Evolutionary conservation across 64 coral and sea anemone species (phyloP).

Genomic region (Dendronephthya gigantea): DNA sequence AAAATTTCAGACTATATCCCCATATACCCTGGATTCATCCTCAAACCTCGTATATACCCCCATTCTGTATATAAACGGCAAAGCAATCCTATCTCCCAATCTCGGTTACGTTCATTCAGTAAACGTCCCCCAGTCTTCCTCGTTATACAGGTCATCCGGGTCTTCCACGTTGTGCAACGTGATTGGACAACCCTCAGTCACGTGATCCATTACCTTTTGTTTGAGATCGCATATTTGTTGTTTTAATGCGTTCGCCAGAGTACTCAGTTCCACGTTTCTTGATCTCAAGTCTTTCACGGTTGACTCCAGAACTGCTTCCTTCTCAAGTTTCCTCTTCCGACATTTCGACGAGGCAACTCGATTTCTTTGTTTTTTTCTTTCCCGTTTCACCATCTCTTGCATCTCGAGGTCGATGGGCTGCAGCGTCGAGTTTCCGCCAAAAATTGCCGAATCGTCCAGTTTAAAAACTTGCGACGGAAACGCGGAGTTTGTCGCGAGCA

Average conservation of each 20-base stretch:
- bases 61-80: no score
- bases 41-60: no score
- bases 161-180: conserved; percentile 44
- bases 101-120: background rate
- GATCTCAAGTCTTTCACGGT: conserved; percentile 83
- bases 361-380: conserved; percentile 95
- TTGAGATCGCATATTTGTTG: conserved; percentile 99
- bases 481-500: background rate
- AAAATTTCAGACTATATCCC: no score
- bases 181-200: conserved; percentile 90
- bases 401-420: conserved; percentile 94
- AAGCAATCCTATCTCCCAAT: background rate
- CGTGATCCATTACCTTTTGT: conserved; percentile 98
- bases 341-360: conserved; percentile 97
- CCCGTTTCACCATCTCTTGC: conserved; percentile 98
- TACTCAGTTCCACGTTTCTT: conserved; percentile 89
- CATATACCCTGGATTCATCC: no score
- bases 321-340: conserved; percentile 85
- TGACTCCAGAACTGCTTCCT: conserved; percentile 74
- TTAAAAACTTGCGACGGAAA: conserved; percentile 5
- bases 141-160: background rate
- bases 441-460: background rate
- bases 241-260: conserved; percentile 76
- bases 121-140: background rate
- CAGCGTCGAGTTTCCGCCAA: background rate